Base-by-base conservation (phyloP, 2,888 invertebrate genomes). In the Tenthredo mesomela region DNA sequence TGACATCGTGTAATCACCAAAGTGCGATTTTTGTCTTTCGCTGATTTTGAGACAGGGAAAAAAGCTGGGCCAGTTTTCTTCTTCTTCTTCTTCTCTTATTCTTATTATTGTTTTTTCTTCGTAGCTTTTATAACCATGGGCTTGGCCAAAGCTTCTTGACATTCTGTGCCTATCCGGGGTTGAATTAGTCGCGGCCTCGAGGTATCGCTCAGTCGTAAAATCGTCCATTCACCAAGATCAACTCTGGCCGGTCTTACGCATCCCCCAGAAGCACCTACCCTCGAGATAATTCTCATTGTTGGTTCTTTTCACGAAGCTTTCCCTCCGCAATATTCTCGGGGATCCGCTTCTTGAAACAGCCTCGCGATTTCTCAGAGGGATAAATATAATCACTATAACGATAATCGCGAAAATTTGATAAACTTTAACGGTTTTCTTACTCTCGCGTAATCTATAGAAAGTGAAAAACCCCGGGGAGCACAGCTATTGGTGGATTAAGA, bases 221-320 rank as follows among this genome's bases (percentile, higher is more conserved):
- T 73, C 43, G 21, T 3, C 40, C 43, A 73, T 73, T 73, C 71
- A 73, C 40, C 25, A 43, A 73, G 43, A 73, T 73, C 43, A 43
- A 43, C 40, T 43, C 21, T 21, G n/a, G 21, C 3, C 40, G n/a
- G 21, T 1, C 10, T 18, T 43, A n/a, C 21, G n/a, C n/a, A 40
- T 43, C 71, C 21, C 21, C 29, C 10, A 73, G n/a, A 43, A 25
- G 21, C 21, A 67, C 21, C 71, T 18, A 73, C 71, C 43, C 71
- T 73, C 10, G 43, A 73, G 43, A 73, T 73, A 73, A 40, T 40
- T 73, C 43, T 73, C 21, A 73, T 73, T 73, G 40, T 73, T 37
- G 43, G 71, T 73, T 67, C 67, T 67, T 67, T 67, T 67, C 67
- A 12, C 10, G 67, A 67, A 33, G 29, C 18, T 33, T 18, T 15